Evolutionary conservation across 1,140 invertebrate genomes (phyloP), one percentile per base, ranked within the genome.

Genomic region (Rhynchophorus ferrugineus): DNA sequence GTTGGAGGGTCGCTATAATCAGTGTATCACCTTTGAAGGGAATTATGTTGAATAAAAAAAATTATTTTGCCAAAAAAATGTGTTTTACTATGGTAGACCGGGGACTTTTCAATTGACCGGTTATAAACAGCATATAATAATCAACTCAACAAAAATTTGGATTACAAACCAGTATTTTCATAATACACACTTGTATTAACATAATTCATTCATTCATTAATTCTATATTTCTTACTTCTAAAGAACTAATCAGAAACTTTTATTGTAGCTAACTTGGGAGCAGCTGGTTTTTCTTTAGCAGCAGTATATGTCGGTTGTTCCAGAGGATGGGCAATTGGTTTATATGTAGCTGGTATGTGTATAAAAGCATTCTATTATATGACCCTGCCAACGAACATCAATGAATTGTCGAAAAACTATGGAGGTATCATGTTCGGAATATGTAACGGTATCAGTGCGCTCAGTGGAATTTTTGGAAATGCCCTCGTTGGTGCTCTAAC

Each of bases 231-330:
- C n/a, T n/a, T n/a, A n/a, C n/a, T n/a, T n/a, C n/a, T n/a, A n/a
- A n/a, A n/a, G n/a, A n/a, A n/a, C n/a, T 42, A 41, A 49, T 43
- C 36, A 33, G 2, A 44, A 22, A 36, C 11, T 42, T 13, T 45
- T 46, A 50, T 39, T 51, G n/a, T n/a, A 35, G 37, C 33, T 2
- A 52, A 49, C 44, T 17, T 57, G 16, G 49, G 29, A 13, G 44
- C 57, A 2, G 20, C 54, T 17, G 19, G 13, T 2, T 41, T 48
- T 0, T 13, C 44, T 2, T 36, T 59, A 14, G 21, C 14, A 11
- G 45, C 55, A 3, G 58, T 49, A 3, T 54, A 57, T 21, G 35
- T 39, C 2, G 58, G 54, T n/a, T 59, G 58, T 29, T 42, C 44
- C 22, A 49, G 58, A 41, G 6, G 9, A 2, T 24, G 13, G 3